Evolutionary conservation across 1,140 invertebrate genomes (phyloP).

Genomic region (Achroia grisella): DNA sequence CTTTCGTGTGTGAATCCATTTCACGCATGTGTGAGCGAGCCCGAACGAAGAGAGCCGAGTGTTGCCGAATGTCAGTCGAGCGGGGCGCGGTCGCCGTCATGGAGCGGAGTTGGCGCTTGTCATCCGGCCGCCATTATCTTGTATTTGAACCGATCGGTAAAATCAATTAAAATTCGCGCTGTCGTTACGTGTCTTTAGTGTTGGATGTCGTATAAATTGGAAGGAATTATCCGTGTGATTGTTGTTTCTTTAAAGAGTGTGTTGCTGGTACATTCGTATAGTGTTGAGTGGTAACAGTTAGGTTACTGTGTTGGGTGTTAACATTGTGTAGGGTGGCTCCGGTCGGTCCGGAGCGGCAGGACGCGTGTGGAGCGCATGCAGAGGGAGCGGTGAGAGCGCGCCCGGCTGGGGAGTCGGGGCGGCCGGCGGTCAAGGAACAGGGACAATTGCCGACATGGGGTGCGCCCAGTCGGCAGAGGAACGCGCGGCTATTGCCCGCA

Average conservation of each 20-base stretch:
- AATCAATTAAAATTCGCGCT: slow-evolving; percentile 67
- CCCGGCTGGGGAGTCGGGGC: slow-evolving; percentile 66
- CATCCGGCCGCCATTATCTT: slow-evolving; percentile 71
- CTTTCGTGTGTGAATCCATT: slow-evolving; percentile 46
- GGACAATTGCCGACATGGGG: slow-evolving; percentile 84
- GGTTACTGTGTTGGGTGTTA: slow-evolving; percentile 67
- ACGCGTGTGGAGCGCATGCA: slow-evolving; percentile 63
- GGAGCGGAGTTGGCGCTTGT: slow-evolving; percentile 68
- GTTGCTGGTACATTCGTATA: slow-evolving; percentile 21
- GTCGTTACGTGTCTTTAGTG: slow-evolving; percentile 49
- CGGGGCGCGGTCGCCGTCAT: slow-evolving; percentile 72
- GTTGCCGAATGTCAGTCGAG: slow-evolving; percentile 68
- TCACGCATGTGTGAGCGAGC: slow-evolving; percentile 71
- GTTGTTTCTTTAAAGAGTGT: slow-evolving; percentile 17
- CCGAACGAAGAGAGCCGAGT: slow-evolving; percentile 57
- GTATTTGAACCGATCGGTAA: slow-evolving; percentile 58
- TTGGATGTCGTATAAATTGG: slow-evolving; percentile 37
- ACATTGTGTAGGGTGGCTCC: slow-evolving; percentile 62
- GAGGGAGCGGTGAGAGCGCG: slow-evolving; percentile 68
- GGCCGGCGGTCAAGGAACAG: slow-evolving; percentile 47
- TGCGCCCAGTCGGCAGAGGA: slow-evolving; percentile 99
- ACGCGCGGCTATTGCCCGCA: slow-evolving; percentile 95
- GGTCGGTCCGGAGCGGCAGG: slow-evolving; percentile 58
- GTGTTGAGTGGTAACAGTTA: slow-evolving; percentile 60
- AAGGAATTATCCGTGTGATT: slow-evolving; percentile 27